phyloP scores from a whole-genome alignment of 2,888 invertebrate species.

The Xylota segnis region DNA sequence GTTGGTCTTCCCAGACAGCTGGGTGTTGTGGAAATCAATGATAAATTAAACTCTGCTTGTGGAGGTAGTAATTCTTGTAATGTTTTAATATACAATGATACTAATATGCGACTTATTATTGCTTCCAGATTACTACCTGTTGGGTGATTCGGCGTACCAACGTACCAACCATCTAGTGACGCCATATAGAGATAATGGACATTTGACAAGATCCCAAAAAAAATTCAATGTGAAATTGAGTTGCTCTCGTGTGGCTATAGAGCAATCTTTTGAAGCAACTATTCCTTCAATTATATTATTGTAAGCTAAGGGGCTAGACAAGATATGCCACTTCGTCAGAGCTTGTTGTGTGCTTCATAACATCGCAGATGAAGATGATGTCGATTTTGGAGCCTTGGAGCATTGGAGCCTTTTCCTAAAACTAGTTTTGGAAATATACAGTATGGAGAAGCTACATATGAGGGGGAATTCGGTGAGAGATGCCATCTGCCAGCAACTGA shows the following conservation, averaged over 20 bases:
- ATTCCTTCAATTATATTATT: too few species aligned
- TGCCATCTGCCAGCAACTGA: too few species aligned
- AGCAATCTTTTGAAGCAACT: not conserved
- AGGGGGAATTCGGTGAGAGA: too few species aligned
- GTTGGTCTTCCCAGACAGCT: not conserved
- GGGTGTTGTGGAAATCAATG: not conserved
- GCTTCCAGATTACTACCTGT: constrained; percentile 1
- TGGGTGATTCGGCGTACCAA: constrained; percentile 14
- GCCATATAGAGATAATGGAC: not conserved
- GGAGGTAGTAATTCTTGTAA: not conserved
- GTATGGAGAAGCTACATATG: too few species aligned
- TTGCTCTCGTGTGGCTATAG: constrained; percentile 9
- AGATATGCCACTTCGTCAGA: too few species aligned
- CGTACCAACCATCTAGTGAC: not conserved
- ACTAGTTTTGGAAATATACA: too few species aligned
- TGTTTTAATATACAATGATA: not conserved
- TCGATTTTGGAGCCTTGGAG: too few species aligned
- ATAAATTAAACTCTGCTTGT: not conserved
- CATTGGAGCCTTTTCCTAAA: too few species aligned
- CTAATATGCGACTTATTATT: not conserved
- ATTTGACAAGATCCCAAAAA: too few species aligned
- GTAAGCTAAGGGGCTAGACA: too few species aligned
- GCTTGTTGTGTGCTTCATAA: too few species aligned
- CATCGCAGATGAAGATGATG: too few species aligned
- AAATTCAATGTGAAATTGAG: constrained; percentile 6